phyloP scores from a whole-genome alignment of 2,797 vertebrate species.

The Gorsachius magnificus region DNA sequence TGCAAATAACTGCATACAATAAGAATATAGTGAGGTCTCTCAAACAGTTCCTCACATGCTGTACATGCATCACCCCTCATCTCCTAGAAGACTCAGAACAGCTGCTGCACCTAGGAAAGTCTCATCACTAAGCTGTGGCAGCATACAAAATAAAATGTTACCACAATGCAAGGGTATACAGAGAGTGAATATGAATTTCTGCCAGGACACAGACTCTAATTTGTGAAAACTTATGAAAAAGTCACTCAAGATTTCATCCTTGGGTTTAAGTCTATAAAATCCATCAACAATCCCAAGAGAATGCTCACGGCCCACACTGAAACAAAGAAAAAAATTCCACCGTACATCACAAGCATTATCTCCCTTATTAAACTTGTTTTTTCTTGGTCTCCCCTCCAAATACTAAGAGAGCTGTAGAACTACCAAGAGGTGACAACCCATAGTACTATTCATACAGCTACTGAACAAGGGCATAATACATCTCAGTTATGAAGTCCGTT shows the following conservation, averaged over 20 bases:
- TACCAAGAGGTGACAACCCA: not conserved
- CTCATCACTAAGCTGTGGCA: not conserved
- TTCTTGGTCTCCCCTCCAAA: not conserved
- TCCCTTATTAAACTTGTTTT: not conserved
- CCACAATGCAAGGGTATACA: not conserved
- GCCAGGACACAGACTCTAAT: not conserved
- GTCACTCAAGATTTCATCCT: not conserved
- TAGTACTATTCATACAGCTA: not conserved
- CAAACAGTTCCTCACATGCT: not conserved
- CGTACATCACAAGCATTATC: not conserved
- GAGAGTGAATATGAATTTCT: slow-evolving; percentile 46
- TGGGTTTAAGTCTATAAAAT: not conserved
- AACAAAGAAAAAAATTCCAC: not conserved
- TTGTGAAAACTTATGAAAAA: not conserved
- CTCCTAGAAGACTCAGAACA: not conserved
- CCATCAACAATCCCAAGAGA: not conserved
- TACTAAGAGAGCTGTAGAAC: not conserved
- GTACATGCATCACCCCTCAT: not conserved
- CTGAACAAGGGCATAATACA: not conserved
- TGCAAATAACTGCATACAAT: not conserved
- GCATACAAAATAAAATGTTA: not conserved
- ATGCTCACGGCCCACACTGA: not conserved
- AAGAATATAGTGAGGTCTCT: not conserved
- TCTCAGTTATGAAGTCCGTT: not conserved
- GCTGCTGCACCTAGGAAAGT: not conserved